phyloP scores from a whole-genome alignment of 1,140 invertebrate species.

The Argopecten irradians region DNA sequence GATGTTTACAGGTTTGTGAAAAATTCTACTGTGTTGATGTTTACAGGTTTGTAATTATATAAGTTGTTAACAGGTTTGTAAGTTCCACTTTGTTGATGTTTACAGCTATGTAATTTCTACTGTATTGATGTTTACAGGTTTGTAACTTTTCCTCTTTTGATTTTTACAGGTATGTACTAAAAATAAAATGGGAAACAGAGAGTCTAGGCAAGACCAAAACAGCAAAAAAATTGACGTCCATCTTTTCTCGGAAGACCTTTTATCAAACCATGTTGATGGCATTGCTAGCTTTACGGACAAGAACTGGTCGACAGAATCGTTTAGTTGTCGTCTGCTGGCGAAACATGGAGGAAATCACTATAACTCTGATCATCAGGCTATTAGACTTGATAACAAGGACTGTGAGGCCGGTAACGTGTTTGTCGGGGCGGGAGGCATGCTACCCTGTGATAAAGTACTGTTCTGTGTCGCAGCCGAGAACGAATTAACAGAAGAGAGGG shows the following conservation, averaged over 20 bases:
- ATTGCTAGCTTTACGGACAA: slow-evolving; percentile 26
- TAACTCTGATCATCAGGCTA: background rate
- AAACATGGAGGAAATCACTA: slow-evolving; percentile 30
- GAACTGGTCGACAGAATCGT: background rate
- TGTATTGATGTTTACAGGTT: too few relatives aligned
- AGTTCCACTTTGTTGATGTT: too few relatives aligned
- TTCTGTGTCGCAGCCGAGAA: slow-evolving; percentile 12
- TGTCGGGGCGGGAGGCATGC: background rate
- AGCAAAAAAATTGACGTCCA: background rate
- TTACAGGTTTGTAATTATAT: too few relatives aligned
- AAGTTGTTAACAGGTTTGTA: too few relatives aligned
- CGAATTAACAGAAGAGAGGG: slow-evolving; percentile 1
- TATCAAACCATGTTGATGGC: slow-evolving; percentile 23
- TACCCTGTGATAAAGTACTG: slow-evolving; percentile 29
- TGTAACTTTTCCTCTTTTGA: too few relatives aligned
- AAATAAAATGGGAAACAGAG: background rate
- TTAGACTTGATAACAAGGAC: slow-evolving; percentile 17
- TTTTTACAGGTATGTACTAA: background rate
- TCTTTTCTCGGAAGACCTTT: background rate
- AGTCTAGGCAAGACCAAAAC: background rate
- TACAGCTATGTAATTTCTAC: too few relatives aligned
- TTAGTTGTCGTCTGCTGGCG: background rate
- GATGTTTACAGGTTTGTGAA: too few relatives aligned
- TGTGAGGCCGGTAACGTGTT: background rate
- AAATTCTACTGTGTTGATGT: too few relatives aligned